Evolutionary conservation across 2,888 invertebrate species (phyloP).

Genomic region (Cecidostiba fungosa): DNA sequence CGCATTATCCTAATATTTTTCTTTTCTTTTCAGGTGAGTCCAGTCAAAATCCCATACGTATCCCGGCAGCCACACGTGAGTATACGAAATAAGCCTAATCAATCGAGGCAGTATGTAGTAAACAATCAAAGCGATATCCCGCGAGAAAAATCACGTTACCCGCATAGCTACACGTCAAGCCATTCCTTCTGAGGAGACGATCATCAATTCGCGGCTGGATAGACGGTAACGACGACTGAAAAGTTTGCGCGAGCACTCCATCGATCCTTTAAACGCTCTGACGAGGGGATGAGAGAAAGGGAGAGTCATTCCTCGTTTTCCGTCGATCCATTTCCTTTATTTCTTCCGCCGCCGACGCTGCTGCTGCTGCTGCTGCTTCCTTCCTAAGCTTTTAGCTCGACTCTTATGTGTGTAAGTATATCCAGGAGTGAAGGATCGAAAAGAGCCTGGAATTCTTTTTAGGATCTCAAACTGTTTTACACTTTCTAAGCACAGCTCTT

Average conservation of each 20-base stretch:
- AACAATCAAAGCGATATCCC: neutral
- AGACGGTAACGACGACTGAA: slow-evolving; percentile 1
- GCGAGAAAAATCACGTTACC: neutral
- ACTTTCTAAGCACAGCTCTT: neutral
- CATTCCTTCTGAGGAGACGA: neutral
- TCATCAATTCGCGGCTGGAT: slow-evolving; percentile 1
- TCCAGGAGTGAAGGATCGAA: neutral
- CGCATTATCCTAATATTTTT: neutral
- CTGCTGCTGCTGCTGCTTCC: neutral
- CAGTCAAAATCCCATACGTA: too few species aligned
- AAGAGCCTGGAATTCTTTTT: neutral
- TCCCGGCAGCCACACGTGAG: neutral
- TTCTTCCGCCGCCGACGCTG: neutral
- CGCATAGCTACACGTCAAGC: neutral
- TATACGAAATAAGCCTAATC: neutral
- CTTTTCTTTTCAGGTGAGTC: too few species aligned
- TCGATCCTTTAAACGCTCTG: slow-evolving; percentile 10
- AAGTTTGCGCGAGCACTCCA: neutral
- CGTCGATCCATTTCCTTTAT: neutral
- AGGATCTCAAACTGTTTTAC: neutral
- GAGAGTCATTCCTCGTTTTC: neutral
- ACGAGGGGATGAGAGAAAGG: neutral
- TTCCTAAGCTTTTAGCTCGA: neutral
- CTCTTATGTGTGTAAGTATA: neutral
- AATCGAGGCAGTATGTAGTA: neutral